Evolutionary conservation across 2,797 vertebrate species (phyloP), one percentile per base, ranked within the genome.

Genomic region (Characodon lateralis): DNA sequence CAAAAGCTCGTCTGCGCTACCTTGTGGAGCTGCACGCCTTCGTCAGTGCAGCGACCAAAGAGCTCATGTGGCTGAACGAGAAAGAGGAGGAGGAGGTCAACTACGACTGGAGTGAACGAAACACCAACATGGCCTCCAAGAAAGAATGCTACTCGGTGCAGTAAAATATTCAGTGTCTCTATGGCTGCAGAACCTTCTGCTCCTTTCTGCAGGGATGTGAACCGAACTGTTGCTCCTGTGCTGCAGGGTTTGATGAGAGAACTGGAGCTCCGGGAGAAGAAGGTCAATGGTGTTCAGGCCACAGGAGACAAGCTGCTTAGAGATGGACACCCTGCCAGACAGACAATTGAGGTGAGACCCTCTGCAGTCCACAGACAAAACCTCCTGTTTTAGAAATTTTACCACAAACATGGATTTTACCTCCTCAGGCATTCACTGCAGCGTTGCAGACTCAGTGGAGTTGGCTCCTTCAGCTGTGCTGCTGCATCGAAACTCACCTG

Each of bases 361-460:
- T 22, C 46, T 31, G 26, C 46, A 3, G 63, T 39, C 61, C 7
- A 6, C 35, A 35, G 22, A 61, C 77, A 8, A 6, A 1, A 1
- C 1, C 8, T 61, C 8, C n/a, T 4, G 18, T 2, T 39, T 51
- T 7, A 18, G 22, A n/a, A 1, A 24, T 26, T 12, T 2, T 24
- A 41, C 12, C 20, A n/a, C 7, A 71, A 68, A n/a, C 35, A 0
- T 2, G 10, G 5, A 16, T 6, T 18, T 31, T 22, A 1, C 31
- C 46, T 43, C 53, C 2, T 46, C 16, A 92, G 98, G 96, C 97
- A 0, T 99, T 98, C 93, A 97, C 96, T 78, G 96, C 95, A 0
- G 98, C 97, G 0, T 92, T 99, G 83, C 98, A 98, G 95, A 99
- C 98, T 0, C 97, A 99, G 94, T 99, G 98, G 98, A 98, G 97